Conservation (phyloP, 2,797 vertebrate species). For the Poliocrania exsul region DNA sequence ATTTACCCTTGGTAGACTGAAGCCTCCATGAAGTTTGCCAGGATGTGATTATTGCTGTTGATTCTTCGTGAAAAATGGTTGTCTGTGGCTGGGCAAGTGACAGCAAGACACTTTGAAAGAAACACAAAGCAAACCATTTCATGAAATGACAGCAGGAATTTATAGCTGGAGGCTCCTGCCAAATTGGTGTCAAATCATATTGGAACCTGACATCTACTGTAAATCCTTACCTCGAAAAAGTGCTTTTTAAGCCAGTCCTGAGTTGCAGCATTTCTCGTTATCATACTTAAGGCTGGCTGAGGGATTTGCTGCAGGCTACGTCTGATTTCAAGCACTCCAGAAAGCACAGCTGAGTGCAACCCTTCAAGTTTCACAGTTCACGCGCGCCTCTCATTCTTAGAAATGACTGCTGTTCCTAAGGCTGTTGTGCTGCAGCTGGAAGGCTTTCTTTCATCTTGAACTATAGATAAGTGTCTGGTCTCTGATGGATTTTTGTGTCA, state of each 20-base stretch:
- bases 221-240: conserved; percentile 31
- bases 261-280: background rate
- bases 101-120: background rate
- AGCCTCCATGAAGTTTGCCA: background rate
- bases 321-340: conserved; percentile 6
- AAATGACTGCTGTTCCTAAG: background rate
- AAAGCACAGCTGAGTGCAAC: background rate
- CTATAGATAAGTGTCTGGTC: background rate
- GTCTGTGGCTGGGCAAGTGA: background rate
- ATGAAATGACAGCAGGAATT: conserved; percentile 29
- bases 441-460: background rate
- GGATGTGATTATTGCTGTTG: background rate
- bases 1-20: background rate
- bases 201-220: conserved; percentile 17
- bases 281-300: background rate
- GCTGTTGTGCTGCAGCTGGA: background rate
- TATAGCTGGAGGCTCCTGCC: conserved; percentile 35
- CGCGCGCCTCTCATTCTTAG: fast-evolving
- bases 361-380: background rate
- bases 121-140: conserved; percentile 4
- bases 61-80: background rate
- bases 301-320: conserved; percentile 38
- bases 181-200: conserved; percentile 37
- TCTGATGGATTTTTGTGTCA: conserved; percentile 15
- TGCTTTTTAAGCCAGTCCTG: background rate